These are phyloP conservation scores for Aphaenogaster floridana DNA, from an alignment of 1,140 invertebrate species.

Conservation along the genomic window DNA sequence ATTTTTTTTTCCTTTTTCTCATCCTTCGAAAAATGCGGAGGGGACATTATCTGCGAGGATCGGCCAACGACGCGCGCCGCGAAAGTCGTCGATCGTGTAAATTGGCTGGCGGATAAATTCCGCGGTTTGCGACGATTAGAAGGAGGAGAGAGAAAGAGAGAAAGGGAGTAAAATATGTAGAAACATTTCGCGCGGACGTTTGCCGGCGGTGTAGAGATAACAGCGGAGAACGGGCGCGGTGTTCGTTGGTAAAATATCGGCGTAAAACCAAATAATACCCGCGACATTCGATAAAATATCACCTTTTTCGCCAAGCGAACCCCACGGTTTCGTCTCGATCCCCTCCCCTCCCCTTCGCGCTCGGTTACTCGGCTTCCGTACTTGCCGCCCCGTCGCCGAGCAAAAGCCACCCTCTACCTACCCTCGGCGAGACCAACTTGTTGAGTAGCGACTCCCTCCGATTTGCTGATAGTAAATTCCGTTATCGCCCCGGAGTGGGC, in stretches of 20 bases:
- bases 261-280: conserved; percentile 56
- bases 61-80: neutral
- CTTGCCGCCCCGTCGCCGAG: conserved; percentile 1
- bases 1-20: neutral
- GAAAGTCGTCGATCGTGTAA: conserved; percentile 6
- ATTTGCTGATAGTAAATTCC: conserved; percentile 60
- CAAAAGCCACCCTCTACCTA: conserved; percentile 28
- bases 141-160: neutral
- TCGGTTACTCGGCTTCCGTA: conserved; percentile 11
- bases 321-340: neutral
- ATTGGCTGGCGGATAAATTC: conserved; percentile 47
- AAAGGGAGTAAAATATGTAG: conserved; percentile 44
- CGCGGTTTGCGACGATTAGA: conserved; percentile 34
- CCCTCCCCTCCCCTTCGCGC: neutral
- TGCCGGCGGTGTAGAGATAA: conserved; percentile 36
- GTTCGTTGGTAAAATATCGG: conserved; percentile 36
- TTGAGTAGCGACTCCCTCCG: conserved; percentile 50
- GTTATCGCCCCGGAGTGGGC: conserved; percentile 43
- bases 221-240: neutral
- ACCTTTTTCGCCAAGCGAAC: conserved; percentile 27
- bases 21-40: neutral
- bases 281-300: conserved; percentile 58
- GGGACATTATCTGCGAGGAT: neutral
- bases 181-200: conserved; percentile 48
- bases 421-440: conserved; percentile 57